phyloP scores from a whole-genome alignment of 2,113 vertebrate genomes.

The Phrynocephalus versicolor region DNA sequence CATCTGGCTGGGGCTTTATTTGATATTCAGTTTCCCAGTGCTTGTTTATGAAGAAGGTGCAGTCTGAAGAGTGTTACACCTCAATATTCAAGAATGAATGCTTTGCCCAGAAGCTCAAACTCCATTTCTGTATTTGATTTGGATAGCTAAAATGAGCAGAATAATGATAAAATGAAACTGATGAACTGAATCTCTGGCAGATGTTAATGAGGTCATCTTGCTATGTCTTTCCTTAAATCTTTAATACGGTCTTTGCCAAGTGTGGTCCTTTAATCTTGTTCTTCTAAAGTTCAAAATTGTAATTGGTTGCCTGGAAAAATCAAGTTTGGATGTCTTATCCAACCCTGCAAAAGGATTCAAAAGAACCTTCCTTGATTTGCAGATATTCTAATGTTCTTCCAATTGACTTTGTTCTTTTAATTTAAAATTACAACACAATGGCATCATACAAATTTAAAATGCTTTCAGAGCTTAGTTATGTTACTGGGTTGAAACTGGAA shows the following conservation, averaged over 20 bases:
- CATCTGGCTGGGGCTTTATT: neutral
- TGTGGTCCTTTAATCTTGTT: neutral
- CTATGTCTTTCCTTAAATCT: constrained; percentile 3
- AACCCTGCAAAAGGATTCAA: constrained; percentile 58
- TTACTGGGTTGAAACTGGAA: neutral
- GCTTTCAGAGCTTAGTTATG: neutral
- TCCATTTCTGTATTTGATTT: neutral
- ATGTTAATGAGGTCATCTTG: neutral
- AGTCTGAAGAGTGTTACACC: neutral
- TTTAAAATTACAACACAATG: constrained; percentile 23
- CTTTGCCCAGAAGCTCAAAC: neutral
- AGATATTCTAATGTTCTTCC: constrained; percentile 29
- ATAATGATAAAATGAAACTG: neutral
- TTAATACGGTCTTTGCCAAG: constrained; percentile 7
- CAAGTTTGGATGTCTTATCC: neutral
- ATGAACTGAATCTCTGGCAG: neutral
- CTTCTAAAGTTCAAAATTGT: neutral
- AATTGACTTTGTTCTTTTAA: constrained; percentile 2
- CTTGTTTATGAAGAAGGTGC: neutral
- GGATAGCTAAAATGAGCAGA: neutral
- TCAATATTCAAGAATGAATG: neutral
- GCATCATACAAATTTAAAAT: constrained; percentile 20
- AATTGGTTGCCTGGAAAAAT: constrained; percentile 18
- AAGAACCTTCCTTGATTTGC: constrained; percentile 53
- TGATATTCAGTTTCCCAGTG: neutral